phyloP scores from a whole-genome alignment of 2,797 vertebrate genomes.

The Stomatorhinus walkeri region DNA sequence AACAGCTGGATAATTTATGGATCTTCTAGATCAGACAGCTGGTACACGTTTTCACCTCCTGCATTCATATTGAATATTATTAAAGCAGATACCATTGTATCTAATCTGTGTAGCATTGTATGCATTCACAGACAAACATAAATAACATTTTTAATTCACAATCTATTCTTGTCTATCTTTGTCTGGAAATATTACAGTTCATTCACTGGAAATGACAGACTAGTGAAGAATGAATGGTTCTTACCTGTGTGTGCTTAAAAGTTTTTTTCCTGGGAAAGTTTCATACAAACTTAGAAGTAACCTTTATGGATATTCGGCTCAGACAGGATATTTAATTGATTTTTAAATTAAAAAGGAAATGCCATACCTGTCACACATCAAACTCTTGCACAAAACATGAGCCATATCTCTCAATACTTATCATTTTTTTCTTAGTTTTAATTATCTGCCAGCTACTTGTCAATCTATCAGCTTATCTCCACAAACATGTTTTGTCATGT shows the following conservation, averaged over 20 bases:
- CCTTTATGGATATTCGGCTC: background rate
- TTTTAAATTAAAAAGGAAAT: background rate
- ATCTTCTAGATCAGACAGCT: background rate
- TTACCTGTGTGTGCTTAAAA: background rate
- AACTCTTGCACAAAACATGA: background rate
- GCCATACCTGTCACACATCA: background rate
- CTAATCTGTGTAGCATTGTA: background rate
- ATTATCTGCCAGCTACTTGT: conserved; percentile 15
- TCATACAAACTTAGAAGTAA: background rate
- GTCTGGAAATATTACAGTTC: background rate
- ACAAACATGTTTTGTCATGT: background rate
- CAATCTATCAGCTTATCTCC: conserved; percentile 15
- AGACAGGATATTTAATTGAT: conserved; percentile 12
- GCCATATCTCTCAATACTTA: background rate
- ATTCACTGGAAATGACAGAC: background rate
- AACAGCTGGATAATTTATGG: background rate
- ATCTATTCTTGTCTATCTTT: background rate
- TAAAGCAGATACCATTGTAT: background rate
- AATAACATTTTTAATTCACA: conserved; percentile 4
- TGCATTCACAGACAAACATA: background rate
- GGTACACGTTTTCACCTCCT: background rate
- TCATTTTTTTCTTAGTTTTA: conserved; percentile 7
- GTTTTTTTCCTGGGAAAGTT: background rate
- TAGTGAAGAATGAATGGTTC: background rate
- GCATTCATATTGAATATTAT: background rate